phyloP scores from a whole-genome alignment of 2,888 invertebrate species.

The Ochropleura leucogaster region DNA sequence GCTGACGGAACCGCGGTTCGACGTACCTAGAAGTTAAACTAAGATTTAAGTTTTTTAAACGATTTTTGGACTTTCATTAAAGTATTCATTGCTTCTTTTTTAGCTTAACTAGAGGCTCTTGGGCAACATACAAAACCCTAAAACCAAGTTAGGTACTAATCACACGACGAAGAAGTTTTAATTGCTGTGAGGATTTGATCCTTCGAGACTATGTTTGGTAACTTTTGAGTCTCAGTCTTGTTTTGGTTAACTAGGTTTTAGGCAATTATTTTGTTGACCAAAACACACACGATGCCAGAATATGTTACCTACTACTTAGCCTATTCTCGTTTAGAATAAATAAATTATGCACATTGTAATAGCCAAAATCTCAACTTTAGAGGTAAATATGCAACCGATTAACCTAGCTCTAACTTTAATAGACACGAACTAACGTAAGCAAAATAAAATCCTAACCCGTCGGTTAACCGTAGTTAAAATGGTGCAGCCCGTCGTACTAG shows the following conservation, averaged over 20 bases:
- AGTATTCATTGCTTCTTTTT: not conserved
- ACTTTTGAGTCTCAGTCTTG: not conserved
- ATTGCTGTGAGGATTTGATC: not conserved
- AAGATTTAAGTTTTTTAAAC: not conserved
- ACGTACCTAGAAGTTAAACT: slow-evolving; percentile 23
- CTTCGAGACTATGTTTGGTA: not conserved
- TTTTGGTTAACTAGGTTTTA: not conserved
- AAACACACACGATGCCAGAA: too few relatives aligned
- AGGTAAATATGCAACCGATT: too few relatives aligned
- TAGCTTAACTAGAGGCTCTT: too few relatives aligned
- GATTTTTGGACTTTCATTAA: not conserved
- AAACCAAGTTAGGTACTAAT: too few relatives aligned
- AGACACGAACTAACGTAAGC: not conserved
- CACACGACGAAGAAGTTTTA: not conserved
- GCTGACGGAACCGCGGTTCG: slow-evolving; percentile 26
- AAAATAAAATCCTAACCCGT: not conserved
- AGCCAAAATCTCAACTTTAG: too few relatives aligned
- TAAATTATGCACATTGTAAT: not conserved
- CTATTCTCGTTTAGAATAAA: not conserved
- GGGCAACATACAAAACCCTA: too few relatives aligned
- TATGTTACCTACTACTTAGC: too few relatives aligned
- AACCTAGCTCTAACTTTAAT: not conserved
- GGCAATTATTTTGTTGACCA: too few relatives aligned
- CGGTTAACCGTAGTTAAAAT: slow-evolving; percentile 42
- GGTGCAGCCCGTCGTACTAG: slow-evolving; percentile 72